Evolutionary conservation across 2,888 invertebrate species (phyloP).

Genomic region (Scaptomyza flava): DNA sequence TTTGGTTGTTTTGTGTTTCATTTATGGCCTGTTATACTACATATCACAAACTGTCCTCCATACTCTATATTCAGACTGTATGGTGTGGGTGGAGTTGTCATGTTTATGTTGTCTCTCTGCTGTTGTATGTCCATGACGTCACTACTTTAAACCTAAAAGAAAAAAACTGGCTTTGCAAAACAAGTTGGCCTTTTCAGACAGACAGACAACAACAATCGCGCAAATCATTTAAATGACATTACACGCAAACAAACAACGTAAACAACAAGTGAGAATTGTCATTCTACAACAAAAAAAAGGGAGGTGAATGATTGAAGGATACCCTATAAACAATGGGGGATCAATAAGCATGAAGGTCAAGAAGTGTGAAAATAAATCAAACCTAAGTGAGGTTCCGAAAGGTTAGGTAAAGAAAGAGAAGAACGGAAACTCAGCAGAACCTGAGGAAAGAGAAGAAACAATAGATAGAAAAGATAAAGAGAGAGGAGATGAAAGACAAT

Average conservation of each 20-base stretch:
- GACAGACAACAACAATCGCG: slow-evolving; percentile 51
- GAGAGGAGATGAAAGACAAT: too few species aligned
- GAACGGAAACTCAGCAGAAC: background rate
- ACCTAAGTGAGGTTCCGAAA: too few species aligned
- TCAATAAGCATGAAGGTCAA: background rate
- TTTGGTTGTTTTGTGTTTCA: slow-evolving; percentile 31
- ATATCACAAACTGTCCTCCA: slow-evolving; percentile 49
- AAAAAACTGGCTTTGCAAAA: slow-evolving; percentile 57
- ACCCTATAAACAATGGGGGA: slow-evolving; percentile 21
- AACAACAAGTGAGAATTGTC: slow-evolving; percentile 28
- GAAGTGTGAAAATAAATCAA: background rate
- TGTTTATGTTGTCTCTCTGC: slow-evolving; percentile 67
- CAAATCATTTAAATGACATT: slow-evolving; percentile 79
- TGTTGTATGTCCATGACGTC: slow-evolving; percentile 63
- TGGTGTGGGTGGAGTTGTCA: slow-evolving; percentile 62
- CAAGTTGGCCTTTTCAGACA: slow-evolving; percentile 69
- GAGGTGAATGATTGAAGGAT: background rate
- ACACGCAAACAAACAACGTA: slow-evolving; percentile 56
- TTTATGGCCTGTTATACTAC: slow-evolving; percentile 69
- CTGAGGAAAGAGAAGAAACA: background rate
- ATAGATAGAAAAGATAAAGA: too few species aligned
- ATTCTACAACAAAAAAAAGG: background rate
- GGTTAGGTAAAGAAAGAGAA: too few species aligned
- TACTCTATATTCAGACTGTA: slow-evolving; percentile 9
- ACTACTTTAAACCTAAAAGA: slow-evolving; percentile 33